phyloP scores from a whole-genome alignment of 2,888 invertebrate species.

The Nematopogon swammerdamellus region DNA sequence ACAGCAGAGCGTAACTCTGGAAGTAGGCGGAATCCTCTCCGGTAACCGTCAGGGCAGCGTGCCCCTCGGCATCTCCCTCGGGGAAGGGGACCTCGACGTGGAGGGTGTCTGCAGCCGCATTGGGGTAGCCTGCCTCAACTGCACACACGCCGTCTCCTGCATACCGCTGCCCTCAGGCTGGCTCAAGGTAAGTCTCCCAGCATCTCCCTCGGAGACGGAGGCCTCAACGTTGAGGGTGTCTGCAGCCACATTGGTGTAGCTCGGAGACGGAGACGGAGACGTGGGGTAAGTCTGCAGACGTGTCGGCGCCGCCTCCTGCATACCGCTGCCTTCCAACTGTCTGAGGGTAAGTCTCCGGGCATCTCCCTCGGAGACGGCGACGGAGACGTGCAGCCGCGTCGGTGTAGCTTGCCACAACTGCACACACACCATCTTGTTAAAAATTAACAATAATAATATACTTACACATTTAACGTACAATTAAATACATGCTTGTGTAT shows the following conservation, averaged over 20 bases:
- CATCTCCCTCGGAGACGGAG: slow-evolving; percentile 30
- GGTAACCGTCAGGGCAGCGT: slow-evolving; percentile 42
- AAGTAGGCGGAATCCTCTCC: slow-evolving; percentile 32
- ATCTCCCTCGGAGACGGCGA: slow-evolving; percentile 32
- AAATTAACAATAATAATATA: no score
- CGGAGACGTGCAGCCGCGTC: slow-evolving; percentile 31
- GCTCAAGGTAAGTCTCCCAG: slow-evolving; percentile 39
- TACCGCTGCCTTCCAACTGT: slow-evolving; percentile 36
- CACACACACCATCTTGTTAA: slow-evolving; percentile 28
- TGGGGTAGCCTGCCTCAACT: slow-evolving; percentile 39
- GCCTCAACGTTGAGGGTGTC: slow-evolving; percentile 40
- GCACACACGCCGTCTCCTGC: slow-evolving; percentile 33
- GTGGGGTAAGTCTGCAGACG: no score
- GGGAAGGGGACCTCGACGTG: slow-evolving; percentile 37
- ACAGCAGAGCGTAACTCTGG: slow-evolving; percentile 18
- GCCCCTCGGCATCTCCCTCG: slow-evolving; percentile 33
- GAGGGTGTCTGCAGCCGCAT: slow-evolving; percentile 35
- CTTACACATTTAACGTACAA: no score
- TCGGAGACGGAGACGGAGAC: no score
- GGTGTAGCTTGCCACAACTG: slow-evolving; percentile 42
- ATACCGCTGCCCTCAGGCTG: slow-evolving; percentile 36
- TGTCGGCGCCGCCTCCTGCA: slow-evolving; percentile 31
- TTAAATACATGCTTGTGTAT: no score
- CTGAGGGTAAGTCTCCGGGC: slow-evolving; percentile 38
- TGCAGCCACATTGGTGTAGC: slow-evolving; percentile 31